A percentile compares a stretch with the other conserved stretches of the same genome.
Conservation (phyloP, 1,140 invertebrate genomes). For the Heterodera schachtii region DNA sequence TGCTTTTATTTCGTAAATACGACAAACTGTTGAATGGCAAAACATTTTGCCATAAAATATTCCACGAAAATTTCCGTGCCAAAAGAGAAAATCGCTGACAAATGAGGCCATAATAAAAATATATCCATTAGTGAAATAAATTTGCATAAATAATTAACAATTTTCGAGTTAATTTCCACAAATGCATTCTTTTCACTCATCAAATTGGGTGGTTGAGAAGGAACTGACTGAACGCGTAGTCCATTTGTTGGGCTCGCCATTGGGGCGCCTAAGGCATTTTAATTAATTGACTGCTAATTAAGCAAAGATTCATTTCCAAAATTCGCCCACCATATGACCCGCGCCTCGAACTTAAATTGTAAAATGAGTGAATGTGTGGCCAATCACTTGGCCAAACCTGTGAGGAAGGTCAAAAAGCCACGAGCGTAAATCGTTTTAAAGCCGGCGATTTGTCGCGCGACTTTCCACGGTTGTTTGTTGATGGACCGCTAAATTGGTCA, state of each 20-base stretch:
- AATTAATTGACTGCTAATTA: not conserved
- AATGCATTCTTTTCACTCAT: not conserved
- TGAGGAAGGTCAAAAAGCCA: conserved; percentile 61
- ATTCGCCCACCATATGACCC: conserved; percentile 19
- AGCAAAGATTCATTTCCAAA: not conserved
- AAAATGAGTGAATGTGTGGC: not conserved
- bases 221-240: conserved; percentile 68
- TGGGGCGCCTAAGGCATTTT: conserved; percentile 71
- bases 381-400: conserved; percentile 7
- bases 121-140: not conserved
- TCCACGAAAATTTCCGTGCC: not conserved
- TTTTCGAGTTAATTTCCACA: not conserved
- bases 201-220: conserved; percentile 66
- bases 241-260: conserved; percentile 69
- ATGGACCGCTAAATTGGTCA: conserved; percentile 43
- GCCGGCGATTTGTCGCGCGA: conserved; percentile 60
- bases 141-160: not conserved
- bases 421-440: conserved; percentile 63
- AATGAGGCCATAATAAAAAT: not conserved
- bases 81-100: not conserved
- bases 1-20: too few relatives aligned
- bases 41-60: not conserved
- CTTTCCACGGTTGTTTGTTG: conserved; percentile 64
- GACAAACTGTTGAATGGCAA: not conserved
- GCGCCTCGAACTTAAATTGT: conserved; percentile 26